Evolutionary conservation across 2,888 invertebrate species (phyloP).

Genomic region (Mythimna impura): DNA sequence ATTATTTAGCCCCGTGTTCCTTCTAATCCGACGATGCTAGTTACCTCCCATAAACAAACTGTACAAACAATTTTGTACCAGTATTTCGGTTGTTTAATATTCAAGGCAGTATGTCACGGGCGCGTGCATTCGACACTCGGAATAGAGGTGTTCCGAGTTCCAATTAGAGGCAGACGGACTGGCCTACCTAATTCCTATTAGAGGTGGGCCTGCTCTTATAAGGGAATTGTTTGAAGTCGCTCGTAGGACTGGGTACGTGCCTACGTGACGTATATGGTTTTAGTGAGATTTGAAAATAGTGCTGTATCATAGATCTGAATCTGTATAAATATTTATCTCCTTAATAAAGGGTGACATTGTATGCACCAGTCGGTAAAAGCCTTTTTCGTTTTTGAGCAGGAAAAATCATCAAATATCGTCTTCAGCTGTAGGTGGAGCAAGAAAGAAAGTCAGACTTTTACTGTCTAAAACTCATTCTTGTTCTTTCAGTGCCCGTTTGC

Average conservation of each 20-base stretch:
- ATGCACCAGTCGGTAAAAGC: no score
- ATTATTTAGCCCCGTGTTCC: background rate
- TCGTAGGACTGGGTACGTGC: background rate
- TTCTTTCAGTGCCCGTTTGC: no score
- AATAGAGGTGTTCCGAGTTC: slow-evolving; percentile 61
- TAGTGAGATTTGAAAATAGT: background rate
- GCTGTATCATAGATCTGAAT: background rate
- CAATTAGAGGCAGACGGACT: slow-evolving; percentile 65
- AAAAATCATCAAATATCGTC: background rate
- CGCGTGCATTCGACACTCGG: slow-evolving; percentile 57
- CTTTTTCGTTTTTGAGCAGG: no score
- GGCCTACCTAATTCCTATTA: slow-evolving; percentile 70
- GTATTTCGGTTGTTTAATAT: slow-evolving; percentile 34
- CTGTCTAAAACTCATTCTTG: no score
- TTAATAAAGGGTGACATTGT: no score
- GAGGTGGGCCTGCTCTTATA: slow-evolving; percentile 55
- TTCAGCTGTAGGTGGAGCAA: no score
- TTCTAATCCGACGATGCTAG: background rate
- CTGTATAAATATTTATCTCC: no score
- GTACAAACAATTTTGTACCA: background rate
- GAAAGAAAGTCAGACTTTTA: no score
- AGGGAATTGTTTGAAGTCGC: slow-evolving; percentile 53
- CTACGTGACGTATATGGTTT: background rate
- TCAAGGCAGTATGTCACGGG: slow-evolving; percentile 49
- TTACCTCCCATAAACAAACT: background rate